Base-by-base conservation (phyloP, 1,140 invertebrate genomes). In the Aricia agestis region DNA sequence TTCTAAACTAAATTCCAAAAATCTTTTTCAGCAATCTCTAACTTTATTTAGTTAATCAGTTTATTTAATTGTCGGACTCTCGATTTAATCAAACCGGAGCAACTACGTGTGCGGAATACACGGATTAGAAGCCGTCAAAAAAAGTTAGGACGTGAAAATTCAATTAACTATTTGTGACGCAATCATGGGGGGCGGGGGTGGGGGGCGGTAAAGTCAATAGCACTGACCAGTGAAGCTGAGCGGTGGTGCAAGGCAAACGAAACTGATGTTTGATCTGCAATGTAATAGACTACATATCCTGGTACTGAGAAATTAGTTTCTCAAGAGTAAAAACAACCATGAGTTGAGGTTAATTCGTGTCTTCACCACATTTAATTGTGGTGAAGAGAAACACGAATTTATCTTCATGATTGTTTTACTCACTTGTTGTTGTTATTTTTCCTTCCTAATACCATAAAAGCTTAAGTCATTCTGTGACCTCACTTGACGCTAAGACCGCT, bases 121-220 rank as follows among this genome's bases (percentile, higher is more conserved):
- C 58, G 68, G 36, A 61, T 63, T 36, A 18, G 59, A 19, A 69
- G 57, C 4, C 18, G 59, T 63, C 68, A 18, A 19, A 69, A 69
- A 69, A 69, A 69, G 68, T 32, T 61, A 69, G 61, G 42, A 63
- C 68, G 57, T 58, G 36, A 67, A 72, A 67, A 58, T 68, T 68
- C 66, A 72, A 72, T 72, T 72, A 72, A 66, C 66, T 61, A 72
- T 72, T 72, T 66, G 41, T 71, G 70, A 66, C 70, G 52, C 70
- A 41, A 67, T 67, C 66, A 67, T 52, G 17, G 58, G 58, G 36
- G 13, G 25, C 3, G 25, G 45, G 45, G 3, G 3, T 2, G 13
- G 36, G 13, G 32, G 68, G 68, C 17, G 59, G 68, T 32, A 67
- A 72, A 67, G 66, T 67, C 70, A 67, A 72, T 67, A 67, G 66